Base-by-base conservation (phyloP, 92 coral and sea anemone species). In the Porites rus region DNA sequence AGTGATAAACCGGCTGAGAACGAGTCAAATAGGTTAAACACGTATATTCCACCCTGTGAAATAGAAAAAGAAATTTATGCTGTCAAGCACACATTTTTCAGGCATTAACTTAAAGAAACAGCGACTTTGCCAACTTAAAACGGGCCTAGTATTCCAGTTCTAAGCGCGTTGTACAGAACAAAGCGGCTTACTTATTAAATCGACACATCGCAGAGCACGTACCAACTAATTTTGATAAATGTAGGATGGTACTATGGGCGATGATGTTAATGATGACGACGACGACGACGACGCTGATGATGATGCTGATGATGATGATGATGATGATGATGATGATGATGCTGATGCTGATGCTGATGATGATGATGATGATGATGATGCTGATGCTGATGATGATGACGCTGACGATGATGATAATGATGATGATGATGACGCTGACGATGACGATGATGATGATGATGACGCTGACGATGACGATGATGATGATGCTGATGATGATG, bases 1-100 rank as follows among this genome's bases (percentile, higher is more conserved):
- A 96, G 91, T 62, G 96, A 94, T 25, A 96, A 87, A 2, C 98
- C 98, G 65, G 98, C 95, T 8, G 98, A 88, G 82, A 96, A 96
- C 20, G 96, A 94, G 91, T 96, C 98, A 65, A 96, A 88, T 86
- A 96, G 88, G 86, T 94, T 96, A 80, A 96, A 94, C 46, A 96
- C 96, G 81, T 92, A 96, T 76, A 96, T 90, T n/a, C 98, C 98
- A 78, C 98, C 98, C 98, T 96, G 19, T 61, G 63, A 58, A 80
- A 22, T 22, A 58, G 21, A 19, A 67, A 13, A 18, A 19, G 21
- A 10, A 10, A 20, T 25, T 19, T 62, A 0, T 22, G 63, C 13
- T 28, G 56, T 28, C 61, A 61, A 28, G 68, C 2, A 65, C 11
- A 8, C n/a, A 51, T 5, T 22, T 75, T 22, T n/a, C 13, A 28